A percentile compares a stretch with the other conserved stretches of the same genome.
phyloP scores from a whole-genome alignment of 2,888 invertebrate genomes.

The Antheraea assamensis region DNA sequence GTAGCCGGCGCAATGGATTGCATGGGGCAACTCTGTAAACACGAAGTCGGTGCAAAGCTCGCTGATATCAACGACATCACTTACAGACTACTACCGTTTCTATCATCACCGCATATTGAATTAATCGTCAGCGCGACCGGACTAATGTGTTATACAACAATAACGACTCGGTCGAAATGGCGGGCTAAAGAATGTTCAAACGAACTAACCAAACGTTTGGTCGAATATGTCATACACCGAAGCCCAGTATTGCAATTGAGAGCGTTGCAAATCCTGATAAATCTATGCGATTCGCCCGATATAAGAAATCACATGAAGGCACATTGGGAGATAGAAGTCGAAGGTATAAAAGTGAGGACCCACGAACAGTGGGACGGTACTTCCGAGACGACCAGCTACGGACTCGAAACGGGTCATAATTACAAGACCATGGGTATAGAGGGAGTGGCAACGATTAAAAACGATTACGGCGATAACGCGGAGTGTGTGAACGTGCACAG shows the following conservation, averaged over 20 bases:
- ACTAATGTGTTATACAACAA: constrained; percentile 60
- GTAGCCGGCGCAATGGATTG: constrained; percentile 63
- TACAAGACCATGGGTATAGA: constrained; percentile 69
- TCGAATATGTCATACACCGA: constrained; percentile 44
- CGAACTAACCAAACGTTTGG: constrained; percentile 53
- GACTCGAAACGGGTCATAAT: constrained; percentile 61
- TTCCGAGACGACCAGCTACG: constrained; percentile 53
- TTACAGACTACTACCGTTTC: constrained; percentile 42
- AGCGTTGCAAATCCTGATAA: constrained; percentile 64
- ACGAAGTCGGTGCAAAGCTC: constrained; percentile 58
- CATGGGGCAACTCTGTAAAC: constrained; percentile 67
- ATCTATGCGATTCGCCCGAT: constrained; percentile 71
- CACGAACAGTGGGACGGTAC: constrained; percentile 70
- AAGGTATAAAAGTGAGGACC: constrained; percentile 47
- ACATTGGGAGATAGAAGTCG: constrained; percentile 51
- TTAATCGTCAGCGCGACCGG: constrained; percentile 58
- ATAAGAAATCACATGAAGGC: constrained; percentile 57
- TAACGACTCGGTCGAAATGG: constrained; percentile 70
- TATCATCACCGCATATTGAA: constrained; percentile 43
- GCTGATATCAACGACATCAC: constrained; percentile 66
- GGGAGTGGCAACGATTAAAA: constrained; percentile 58
- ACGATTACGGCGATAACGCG: constrained; percentile 58
- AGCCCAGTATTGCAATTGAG: constrained; percentile 59
- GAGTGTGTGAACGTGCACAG: constrained; percentile 62
- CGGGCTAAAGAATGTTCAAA: constrained; percentile 59